Evolutionary conservation across 2,888 invertebrate genomes (phyloP), one percentile per base, ranked within the genome.

Genomic region (Melanotus villosus): DNA sequence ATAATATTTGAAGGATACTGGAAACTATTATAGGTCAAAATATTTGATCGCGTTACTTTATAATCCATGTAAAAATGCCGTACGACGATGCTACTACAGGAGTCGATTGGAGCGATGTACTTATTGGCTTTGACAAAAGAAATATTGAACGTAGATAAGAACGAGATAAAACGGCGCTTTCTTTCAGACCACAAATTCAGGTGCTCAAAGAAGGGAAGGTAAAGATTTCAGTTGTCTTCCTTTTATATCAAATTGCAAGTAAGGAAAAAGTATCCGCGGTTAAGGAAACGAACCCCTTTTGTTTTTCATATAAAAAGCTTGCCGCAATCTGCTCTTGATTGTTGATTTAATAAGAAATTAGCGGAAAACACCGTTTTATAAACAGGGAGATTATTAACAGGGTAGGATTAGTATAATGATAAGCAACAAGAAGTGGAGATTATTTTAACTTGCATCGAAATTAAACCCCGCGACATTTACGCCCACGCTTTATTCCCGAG

Each of bases 51-150:
- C 21, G 16, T 30, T 50, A 50, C 50, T 30, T 50, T 50, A 19
- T 50, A 50, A 50, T 50, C 50, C 30, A 26, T 26, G 26, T 16
- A 30, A n/a, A n/a, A 30, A 50, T 50, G 50, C 50, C 26, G 26
- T 30, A 50, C 26, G 50, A 50, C 19, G 23, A 52, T 63, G 63
- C 52, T 52, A 18, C 16, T 63, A 52, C 38, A 63, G 52, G 23
- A 63, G 41, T 54, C 63, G 52, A 63, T 63, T 54, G 47, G 38
- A 52, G 23, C 34, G 34, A 45, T 58, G 47, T 76, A 76, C 77
- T 77, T 77, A 77, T 78, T 78, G 78, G 76, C 77, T 76, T 73
- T 74, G 73, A 79, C 77, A 78, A 77, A 78, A 77, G 78, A 77
- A 78, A 77, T 77, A 77, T 78, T 75, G 77, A 76, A 78, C 73